phyloP scores from a whole-genome alignment of 2,113 vertebrate genomes.

The Microtus oregoni region DNA sequence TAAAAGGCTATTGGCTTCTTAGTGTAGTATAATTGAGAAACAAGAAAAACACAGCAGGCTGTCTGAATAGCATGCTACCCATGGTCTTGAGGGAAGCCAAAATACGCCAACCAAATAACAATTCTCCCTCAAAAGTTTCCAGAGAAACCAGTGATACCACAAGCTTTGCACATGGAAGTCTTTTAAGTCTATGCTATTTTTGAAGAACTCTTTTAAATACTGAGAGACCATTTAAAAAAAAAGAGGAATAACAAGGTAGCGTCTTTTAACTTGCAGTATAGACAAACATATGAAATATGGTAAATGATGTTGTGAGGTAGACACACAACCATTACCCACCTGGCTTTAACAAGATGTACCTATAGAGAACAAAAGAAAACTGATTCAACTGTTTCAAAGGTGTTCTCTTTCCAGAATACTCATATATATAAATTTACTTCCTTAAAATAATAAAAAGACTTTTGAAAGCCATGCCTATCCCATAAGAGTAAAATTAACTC shows the following conservation, averaged over 20 bases:
- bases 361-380: not conserved
- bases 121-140: not conserved
- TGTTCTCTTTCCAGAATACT: constrained; percentile 36
- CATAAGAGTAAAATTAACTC: not conserved
- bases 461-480: not conserved
- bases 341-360: not conserved
- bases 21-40: not conserved
- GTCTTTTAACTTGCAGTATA: not conserved
- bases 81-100: not conserved
- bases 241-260: not conserved
- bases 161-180: not conserved
- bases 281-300: not conserved
- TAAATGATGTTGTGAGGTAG: not conserved
- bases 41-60: not conserved
- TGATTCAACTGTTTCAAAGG: not conserved
- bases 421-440: not conserved
- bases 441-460: constrained; percentile 16
- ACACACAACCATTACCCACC: not conserved
- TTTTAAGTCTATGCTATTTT: not conserved
- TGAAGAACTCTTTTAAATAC: not conserved
- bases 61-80: not conserved
- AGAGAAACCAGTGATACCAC: not conserved
- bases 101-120: not conserved
- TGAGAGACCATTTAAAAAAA: not conserved
- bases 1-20: not conserved